Conservation (phyloP, 2,888 invertebrate genomes). For the Himalopsyche kuldschensis region DNA sequence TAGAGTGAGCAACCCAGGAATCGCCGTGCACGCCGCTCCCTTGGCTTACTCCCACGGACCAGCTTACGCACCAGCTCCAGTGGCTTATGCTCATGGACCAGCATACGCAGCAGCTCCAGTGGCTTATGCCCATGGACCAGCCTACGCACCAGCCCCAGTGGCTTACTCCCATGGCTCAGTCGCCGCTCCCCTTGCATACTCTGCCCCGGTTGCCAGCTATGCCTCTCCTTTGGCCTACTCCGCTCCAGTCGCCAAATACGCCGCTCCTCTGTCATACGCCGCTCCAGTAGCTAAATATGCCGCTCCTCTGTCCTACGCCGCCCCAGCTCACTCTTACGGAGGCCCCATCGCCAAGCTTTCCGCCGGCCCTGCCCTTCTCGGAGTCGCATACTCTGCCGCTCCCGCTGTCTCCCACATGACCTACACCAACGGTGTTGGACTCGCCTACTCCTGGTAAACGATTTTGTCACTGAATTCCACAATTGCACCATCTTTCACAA, state of each 20-base stretch:
- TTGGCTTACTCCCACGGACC: slow-evolving; percentile 44
- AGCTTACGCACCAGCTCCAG: slow-evolving; percentile 43
- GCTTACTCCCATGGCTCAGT: slow-evolving; percentile 48
- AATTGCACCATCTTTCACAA: background rate
- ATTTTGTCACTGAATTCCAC: background rate
- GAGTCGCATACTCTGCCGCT: slow-evolving; percentile 64
- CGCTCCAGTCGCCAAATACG: too few relatives aligned
- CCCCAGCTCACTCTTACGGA: slow-evolving; percentile 42
- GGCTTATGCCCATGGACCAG: slow-evolving; percentile 44
- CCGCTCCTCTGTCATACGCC: background rate
- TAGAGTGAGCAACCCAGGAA: slow-evolving; percentile 67
- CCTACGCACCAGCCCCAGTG: slow-evolving; percentile 52
- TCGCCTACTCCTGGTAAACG: slow-evolving; percentile 59
- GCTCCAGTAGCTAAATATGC: slow-evolving; percentile 10
- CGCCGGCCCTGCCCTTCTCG: slow-evolving; percentile 56
- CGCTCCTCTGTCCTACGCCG: slow-evolving; percentile 23
- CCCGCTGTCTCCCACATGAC: slow-evolving; percentile 64
- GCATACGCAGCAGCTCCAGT: slow-evolving; percentile 41
- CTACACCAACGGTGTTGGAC: slow-evolving; percentile 59
- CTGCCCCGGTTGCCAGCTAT: too few relatives aligned
- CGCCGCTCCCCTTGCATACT: slow-evolving; percentile 41
- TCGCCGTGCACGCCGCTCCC: slow-evolving; percentile 47
- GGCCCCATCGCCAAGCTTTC: slow-evolving; percentile 45
- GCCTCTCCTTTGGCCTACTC: too few relatives aligned
- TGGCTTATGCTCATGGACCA: slow-evolving; percentile 44